A percentile compares a stretch with the other conserved stretches of the same genome.
Evolutionary conservation across 2,113 vertebrate genomes (phyloP).

Genomic region (Sylvicapra grimmia): DNA sequence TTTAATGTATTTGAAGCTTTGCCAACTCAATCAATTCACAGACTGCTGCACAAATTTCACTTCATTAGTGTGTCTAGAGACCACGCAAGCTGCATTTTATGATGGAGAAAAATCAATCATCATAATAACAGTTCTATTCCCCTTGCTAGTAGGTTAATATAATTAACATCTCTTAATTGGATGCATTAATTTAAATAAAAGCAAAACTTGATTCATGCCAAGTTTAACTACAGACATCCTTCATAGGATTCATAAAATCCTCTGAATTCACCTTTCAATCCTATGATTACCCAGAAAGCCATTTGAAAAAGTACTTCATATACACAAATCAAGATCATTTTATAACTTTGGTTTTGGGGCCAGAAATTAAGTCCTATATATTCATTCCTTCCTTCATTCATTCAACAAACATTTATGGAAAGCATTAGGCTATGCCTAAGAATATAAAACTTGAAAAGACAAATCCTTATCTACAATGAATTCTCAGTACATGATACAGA

Average conservation of each 20-base stretch:
- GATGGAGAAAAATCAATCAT: not conserved
- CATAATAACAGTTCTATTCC: not conserved
- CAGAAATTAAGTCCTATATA: constrained; percentile 31
- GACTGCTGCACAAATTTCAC: not conserved
- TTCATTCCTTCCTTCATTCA: not conserved
- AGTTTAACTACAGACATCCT: not conserved
- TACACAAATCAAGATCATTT: not conserved
- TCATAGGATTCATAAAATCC: not conserved
- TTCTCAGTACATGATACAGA: not conserved
- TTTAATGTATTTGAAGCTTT: constrained; percentile 21
- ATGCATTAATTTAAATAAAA: constrained; percentile 40
- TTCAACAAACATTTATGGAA: constrained; percentile 19
- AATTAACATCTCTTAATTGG: constrained; percentile 38
- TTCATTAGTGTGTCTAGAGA: not conserved
- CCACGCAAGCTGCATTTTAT: not conserved
- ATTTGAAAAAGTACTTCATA: constrained; percentile 23
- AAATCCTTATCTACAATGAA: constrained; percentile 8
- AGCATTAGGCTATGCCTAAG: not conserved
- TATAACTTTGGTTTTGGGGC: not conserved
- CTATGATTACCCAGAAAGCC: not conserved
- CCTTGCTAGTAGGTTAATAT: constrained; percentile 9
- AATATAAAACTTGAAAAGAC: not conserved
- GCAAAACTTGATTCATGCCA: not conserved
- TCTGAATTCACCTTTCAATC: not conserved
- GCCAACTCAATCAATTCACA: not conserved